Percentiles rank a stretch among this genome's conserved stretches.
Evolutionary conservation across 35 echinoderm and acorn worm genomes (phyloP).

Genomic region (Lytechinus pictus): DNA sequence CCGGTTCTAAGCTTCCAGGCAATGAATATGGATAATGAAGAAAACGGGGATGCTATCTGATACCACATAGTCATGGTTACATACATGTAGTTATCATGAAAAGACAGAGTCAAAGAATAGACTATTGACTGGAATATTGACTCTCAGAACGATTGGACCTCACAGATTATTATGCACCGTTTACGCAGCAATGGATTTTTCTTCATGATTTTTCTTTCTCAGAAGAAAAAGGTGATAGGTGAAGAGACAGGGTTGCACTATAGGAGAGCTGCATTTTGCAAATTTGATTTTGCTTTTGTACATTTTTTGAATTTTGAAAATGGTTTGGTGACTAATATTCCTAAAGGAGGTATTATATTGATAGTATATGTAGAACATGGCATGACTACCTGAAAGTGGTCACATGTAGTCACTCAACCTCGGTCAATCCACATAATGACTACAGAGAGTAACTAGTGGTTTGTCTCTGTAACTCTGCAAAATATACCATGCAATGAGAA

Average conservation of each 20-base stretch:
- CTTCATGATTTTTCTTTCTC: neutral
- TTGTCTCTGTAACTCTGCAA: neutral
- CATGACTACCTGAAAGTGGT: too few species aligned
- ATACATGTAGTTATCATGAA: neutral
- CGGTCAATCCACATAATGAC: too few species aligned
- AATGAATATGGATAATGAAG: slow-evolving; percentile 51
- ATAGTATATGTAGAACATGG: neutral
- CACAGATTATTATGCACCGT: neutral
- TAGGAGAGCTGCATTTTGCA: neutral
- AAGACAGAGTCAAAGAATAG: neutral
- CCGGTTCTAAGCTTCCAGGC: slow-evolving; percentile 79
- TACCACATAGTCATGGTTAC: neutral
- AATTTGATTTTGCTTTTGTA: neutral
- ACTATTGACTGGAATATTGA: neutral
- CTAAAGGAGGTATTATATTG: neutral
- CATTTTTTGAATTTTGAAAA: neutral
- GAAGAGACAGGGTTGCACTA: neutral
- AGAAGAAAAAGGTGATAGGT: neutral
- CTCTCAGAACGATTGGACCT: neutral
- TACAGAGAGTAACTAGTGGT: neutral
- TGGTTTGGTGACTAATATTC: neutral
- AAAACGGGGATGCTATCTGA: slow-evolving; percentile 57
- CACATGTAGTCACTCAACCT: too few species aligned
- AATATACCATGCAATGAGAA: too few species aligned
- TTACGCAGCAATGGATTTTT: neutral